Evolutionary conservation across 2,797 vertebrate genomes (phyloP), one percentile per base, ranked within the genome.

Genomic region (Oreochromis grahami): DNA sequence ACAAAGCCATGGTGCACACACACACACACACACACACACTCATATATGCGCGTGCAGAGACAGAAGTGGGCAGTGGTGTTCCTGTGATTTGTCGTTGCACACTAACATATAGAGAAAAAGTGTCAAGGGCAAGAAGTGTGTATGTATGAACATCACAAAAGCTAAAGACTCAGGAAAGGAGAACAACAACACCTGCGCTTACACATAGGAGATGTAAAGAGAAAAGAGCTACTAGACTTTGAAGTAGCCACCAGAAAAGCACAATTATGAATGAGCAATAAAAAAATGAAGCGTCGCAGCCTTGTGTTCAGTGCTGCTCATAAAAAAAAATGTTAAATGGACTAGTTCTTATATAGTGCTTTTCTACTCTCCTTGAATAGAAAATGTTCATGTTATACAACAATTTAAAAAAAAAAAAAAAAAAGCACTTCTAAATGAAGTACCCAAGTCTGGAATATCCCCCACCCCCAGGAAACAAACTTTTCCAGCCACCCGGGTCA

Each of bases 41-140:
- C 24, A 29, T 13, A 32, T 26, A 58, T 11, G 55, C 51, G 68
- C 2, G 8, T 21, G 10, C 34, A 63, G 7, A 36, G 56, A 43
- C 43, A 63, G 43, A 85, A 84, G 32, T 3, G 65, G 56, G 32
- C 19, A 81, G 29, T 60, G 19, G 60, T 24, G 1, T 15, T 32
- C 19, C 21, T 43, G 19, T 45, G 19, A 21, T 77, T 29, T 77
- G 68, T 24, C 17, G 8, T 80, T 24, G 17, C 26, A 29, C 12
- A 19, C 14, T 50, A 45, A 72, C 24, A 29, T 53, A 53, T 7
- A 79, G 34, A 83, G 55, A 82, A 60, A 50, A 56, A 76, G 80
- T 84, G 83, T 88, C 79, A 93, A 94, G 92, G 91, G 82, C 83
- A 89, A 78, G 85, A 78, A 88, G 83, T 92, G 87, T 85, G 80